A percentile compares a stretch with the other conserved stretches of the same genome.
phyloP scores from a whole-genome alignment of 2,113 vertebrate genomes.

The Philantomba maxwellii region DNA sequence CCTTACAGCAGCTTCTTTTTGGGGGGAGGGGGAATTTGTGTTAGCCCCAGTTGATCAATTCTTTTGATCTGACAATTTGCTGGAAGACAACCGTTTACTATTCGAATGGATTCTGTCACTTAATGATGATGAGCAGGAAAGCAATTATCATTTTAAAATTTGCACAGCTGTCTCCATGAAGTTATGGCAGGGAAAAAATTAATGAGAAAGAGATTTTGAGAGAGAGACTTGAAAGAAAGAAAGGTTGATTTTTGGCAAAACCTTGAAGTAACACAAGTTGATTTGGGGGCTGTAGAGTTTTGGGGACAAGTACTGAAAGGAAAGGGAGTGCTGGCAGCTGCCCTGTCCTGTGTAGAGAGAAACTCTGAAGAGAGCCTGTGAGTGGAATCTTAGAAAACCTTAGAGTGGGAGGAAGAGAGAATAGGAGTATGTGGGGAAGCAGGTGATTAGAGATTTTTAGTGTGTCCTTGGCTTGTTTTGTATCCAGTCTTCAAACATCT shows the following conservation, averaged over 20 bases:
- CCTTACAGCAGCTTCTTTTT: constrained; percentile 15
- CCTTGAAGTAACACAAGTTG: background rate
- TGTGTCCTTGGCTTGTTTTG: constrained; percentile 46
- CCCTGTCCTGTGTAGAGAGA: background rate
- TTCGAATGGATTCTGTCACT: constrained; percentile 45
- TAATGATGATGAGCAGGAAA: constrained; percentile 47
- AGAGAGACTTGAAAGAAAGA: background rate
- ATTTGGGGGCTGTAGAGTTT: constrained; percentile 15
- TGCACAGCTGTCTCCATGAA: constrained; percentile 47
- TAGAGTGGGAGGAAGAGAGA: background rate
- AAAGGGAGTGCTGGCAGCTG: background rate
- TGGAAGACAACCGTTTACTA: constrained; percentile 67
- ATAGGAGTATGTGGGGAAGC: background rate
- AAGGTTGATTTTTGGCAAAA: background rate
- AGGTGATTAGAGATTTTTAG: constrained; percentile 13
- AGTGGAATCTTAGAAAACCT: background rate
- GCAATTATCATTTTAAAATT: constrained; percentile 59
- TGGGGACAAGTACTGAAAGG: background rate
- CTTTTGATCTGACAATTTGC: constrained; percentile 71
- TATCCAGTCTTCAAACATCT: constrained; percentile 33
- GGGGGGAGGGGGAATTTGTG: background rate
- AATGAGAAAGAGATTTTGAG: background rate
- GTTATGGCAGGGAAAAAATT: constrained; percentile 22
- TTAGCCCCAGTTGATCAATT: constrained; percentile 57
- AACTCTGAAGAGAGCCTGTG: background rate